A percentile compares a stretch with the other conserved stretches of the same genome.
These are phyloP conservation scores for honey bee (Apis mellifera) DNA, from an alignment of 1,140 invertebrate genomes.

Conservation along the genomic window Amel_HAv3.1 CM009935.2:10636001-10636500, in stretches of 20 bases:
- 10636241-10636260: not conserved
- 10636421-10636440: constrained; percentile 33
- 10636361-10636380: not conserved
- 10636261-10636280: constrained; percentile 13
- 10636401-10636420: constrained; percentile 9
- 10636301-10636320: not conserved
- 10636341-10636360: constrained; percentile 27
- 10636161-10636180: constrained; percentile 20
- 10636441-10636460: constrained; percentile 5
- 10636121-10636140: constrained; percentile 26
- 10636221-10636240: too few species aligned
- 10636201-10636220: too few species aligned
- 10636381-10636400: constrained; percentile 20
- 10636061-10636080: not conserved
- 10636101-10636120: constrained; percentile 8
- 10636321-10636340: constrained; percentile 29
- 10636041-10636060: constrained; percentile 1
- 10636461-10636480: constrained; percentile 22
- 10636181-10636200: not conserved
- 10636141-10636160: constrained; percentile 21
- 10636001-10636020: constrained; percentile 7
- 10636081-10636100: constrained; percentile 34
- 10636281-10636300: not conserved
- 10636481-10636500: constrained; percentile 44
- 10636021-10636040: not conserved